A percentile compares a stretch with the other conserved stretches of the same genome.
Conservation (phyloP, 2,888 invertebrate species). For the Scaptomyza reducta region DNA sequence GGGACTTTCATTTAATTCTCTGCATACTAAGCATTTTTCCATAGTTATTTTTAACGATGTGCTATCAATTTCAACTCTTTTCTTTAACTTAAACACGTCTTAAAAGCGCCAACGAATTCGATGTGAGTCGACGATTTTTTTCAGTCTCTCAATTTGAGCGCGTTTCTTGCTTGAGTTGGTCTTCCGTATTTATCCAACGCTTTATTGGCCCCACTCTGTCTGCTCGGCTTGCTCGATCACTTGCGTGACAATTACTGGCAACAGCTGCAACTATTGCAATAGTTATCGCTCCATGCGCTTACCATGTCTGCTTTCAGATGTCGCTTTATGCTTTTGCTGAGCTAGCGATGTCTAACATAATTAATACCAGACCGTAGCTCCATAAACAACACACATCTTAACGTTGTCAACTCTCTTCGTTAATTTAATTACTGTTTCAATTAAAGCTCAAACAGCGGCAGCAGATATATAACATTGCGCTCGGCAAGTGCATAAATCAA, state of each 20-base stretch:
- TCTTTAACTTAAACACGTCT: too few relatives aligned
- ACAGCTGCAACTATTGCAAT: constrained; percentile 15
- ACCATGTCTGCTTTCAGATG: constrained; percentile 31
- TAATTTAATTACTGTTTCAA: constrained; percentile 78
- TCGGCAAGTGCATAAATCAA: constrained; percentile 69
- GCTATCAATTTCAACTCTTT: too few relatives aligned
- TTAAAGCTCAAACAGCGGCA: constrained; percentile 40
- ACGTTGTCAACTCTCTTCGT: constrained; percentile 61
- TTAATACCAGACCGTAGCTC: constrained; percentile 47
- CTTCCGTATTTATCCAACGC: neutral
- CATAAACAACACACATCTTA: constrained; percentile 14
- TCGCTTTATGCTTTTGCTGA: constrained; percentile 35
- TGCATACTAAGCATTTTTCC: too few relatives aligned
- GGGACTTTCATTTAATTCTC: too few relatives aligned
- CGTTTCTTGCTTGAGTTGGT: constrained; percentile 6
- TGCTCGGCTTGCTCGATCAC: constrained; percentile 6
- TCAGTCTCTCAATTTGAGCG: constrained; percentile 3
- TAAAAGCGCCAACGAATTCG: constrained; percentile 22
- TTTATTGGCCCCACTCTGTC: constrained; percentile 41
- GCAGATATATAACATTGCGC: neutral
- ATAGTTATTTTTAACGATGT: too few relatives aligned
- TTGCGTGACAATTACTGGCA: constrained; percentile 40
- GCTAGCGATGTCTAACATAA: constrained; percentile 60
- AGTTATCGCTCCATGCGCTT: constrained; percentile 31
- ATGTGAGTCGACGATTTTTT: constrained; percentile 1